Evolutionary conservation across 2,888 invertebrate genomes (phyloP).

Genomic region (Miltochrista miniata): DNA sequence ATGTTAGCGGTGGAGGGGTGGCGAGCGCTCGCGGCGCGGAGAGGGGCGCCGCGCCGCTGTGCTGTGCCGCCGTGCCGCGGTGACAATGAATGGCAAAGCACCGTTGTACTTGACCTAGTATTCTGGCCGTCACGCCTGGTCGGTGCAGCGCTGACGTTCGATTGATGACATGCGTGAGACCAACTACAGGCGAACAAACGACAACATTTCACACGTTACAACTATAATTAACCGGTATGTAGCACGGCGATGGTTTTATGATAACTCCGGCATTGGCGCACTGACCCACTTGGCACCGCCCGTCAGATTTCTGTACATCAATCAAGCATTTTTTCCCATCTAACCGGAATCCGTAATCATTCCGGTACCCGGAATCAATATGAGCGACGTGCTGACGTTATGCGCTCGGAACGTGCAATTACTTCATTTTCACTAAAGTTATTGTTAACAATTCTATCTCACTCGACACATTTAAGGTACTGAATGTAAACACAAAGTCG

Average conservation of each 20-base stretch:
- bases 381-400: conserved; percentile 63
- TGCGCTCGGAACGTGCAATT: conserved; percentile 47
- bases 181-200: conserved; percentile 36
- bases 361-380: conserved; percentile 21
- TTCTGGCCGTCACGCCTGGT: conserved; percentile 62
- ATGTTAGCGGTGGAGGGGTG: conserved; percentile 25
- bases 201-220: conserved; percentile 48
- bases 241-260: conserved; percentile 56
- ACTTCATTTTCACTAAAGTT: conserved; percentile 34
- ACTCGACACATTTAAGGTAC: conserved; percentile 48
- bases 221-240: conserved; percentile 51
- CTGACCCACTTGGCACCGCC: conserved; percentile 74
- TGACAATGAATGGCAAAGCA: conserved; percentile 83
- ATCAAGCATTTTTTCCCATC: conserved; percentile 64
- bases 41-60: conserved; percentile 31
- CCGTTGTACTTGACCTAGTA: conserved; percentile 83
- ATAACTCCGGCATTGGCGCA: conserved; percentile 75
- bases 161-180: conserved; percentile 66
- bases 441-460: conserved; percentile 44
- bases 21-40: conserved; percentile 35
- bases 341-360: conserved; percentile 34
- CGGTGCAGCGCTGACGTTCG: conserved; percentile 57
- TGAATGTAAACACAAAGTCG: conserved; percentile 47
- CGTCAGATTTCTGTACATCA: conserved; percentile 62
- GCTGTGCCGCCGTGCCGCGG: conserved; percentile 29